Conservation (phyloP, 1,140 invertebrate species). For the Drosophila pandora region DNA sequence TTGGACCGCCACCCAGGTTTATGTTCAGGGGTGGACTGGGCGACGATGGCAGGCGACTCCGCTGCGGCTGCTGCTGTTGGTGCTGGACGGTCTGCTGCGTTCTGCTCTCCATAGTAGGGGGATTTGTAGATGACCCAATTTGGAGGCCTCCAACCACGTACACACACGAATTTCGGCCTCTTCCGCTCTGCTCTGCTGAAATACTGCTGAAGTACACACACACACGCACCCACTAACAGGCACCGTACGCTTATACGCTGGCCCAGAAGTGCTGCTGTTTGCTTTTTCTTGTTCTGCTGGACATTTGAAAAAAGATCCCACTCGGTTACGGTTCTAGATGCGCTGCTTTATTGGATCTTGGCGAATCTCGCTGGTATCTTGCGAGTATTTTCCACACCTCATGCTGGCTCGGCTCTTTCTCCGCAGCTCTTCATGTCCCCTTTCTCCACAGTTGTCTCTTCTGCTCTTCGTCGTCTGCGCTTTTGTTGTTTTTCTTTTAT, state of each 20-base stretch:
- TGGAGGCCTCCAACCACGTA: constrained; percentile 46
- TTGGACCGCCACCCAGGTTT: constrained; percentile 61
- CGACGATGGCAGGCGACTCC: constrained; percentile 53
- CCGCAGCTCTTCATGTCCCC: constrained; percentile 2
- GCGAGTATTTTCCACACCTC: constrained; percentile 39
- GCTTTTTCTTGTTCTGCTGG: constrained; percentile 43
- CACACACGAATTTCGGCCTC: constrained; percentile 42
- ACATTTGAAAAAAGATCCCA: constrained; percentile 13
- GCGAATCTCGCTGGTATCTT: constrained; percentile 16
- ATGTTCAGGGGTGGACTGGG: constrained; percentile 57
- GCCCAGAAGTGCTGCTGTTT: constrained; percentile 18
- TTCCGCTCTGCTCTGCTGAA: constrained; percentile 18
- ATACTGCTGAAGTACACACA: constrained; percentile 2
- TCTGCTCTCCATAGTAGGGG: constrained; percentile 32
- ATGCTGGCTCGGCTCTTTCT: constrained; percentile 37
- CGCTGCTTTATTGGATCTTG: constrained; percentile 24
- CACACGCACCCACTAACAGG: constrained; percentile 6
- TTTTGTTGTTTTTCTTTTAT: constrained; percentile 30
- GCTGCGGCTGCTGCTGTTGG: constrained; percentile 47
- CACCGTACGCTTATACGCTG: constrained; percentile 33
- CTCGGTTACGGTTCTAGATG: constrained; percentile 6
- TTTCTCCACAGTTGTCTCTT: constrained; percentile 13
- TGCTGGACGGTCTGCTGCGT: constrained; percentile 41
- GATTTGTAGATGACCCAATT: constrained; percentile 50
- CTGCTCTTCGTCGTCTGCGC: constrained; percentile 7